phyloP scores from a whole-genome alignment of 2,113 vertebrate genomes.

The Periophthalmodon schlosseri region DNA sequence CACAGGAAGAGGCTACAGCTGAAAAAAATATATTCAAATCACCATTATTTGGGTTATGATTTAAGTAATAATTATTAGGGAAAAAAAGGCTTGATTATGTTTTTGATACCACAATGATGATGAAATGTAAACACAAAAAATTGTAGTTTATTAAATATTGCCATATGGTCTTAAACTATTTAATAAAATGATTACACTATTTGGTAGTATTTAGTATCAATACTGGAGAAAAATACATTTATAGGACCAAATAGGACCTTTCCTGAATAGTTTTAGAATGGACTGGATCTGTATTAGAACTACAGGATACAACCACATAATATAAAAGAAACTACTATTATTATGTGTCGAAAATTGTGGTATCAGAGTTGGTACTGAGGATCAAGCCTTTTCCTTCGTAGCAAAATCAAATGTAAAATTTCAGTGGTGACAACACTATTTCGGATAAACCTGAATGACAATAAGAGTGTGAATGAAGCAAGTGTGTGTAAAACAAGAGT shows the following conservation, averaged over 20 bases:
- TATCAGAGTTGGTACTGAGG: neutral
- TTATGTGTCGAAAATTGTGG: too few relatives aligned
- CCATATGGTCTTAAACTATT: too few relatives aligned
- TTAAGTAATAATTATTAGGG: too few relatives aligned
- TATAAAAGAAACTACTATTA: too few relatives aligned
- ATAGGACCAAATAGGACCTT: too few relatives aligned
- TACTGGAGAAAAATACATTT: too few relatives aligned
- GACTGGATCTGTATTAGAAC: neutral
- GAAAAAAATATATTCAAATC: neutral
- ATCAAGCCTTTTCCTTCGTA: neutral
- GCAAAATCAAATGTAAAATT: neutral
- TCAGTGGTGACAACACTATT: slow-evolving; percentile 3
- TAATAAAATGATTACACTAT: too few relatives aligned
- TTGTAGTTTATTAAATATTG: too few relatives aligned
- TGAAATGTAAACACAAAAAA: neutral
- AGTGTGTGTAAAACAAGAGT: slow-evolving; percentile 8
- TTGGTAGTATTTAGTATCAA: too few relatives aligned
- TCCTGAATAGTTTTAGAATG: neutral
- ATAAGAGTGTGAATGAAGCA: slow-evolving; percentile 24
- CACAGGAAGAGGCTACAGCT: slow-evolving; percentile 29
- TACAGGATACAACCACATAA: too few relatives aligned
- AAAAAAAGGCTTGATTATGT: neutral
- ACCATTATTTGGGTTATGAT: too few relatives aligned
- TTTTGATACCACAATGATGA: neutral
- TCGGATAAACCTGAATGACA: slow-evolving; percentile 41